These are phyloP conservation scores for Lepus timidus DNA, from an alignment of 2,113 vertebrate species.

Conservation along the genomic window DNA sequence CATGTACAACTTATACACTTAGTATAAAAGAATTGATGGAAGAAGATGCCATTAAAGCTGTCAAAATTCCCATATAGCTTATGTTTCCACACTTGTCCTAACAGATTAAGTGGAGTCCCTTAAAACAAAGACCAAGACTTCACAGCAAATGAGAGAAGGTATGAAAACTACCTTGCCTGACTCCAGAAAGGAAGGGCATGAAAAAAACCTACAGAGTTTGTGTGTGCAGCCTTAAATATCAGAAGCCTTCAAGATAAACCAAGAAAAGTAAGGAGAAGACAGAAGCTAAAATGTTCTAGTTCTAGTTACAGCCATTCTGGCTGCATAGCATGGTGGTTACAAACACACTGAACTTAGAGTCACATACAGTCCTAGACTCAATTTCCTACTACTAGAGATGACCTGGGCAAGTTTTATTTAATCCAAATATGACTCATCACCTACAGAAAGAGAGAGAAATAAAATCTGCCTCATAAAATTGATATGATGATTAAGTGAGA, in stretches of 20 bases:
- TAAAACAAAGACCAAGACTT: background rate
- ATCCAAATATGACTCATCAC: background rate
- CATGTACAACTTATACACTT: background rate
- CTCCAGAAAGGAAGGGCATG: background rate
- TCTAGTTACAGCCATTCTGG: background rate
- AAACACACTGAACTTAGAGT: background rate
- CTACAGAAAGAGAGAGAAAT: background rate
- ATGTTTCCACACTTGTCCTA: slow-evolving; percentile 1
- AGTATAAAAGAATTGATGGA: background rate
- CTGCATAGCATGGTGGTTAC: background rate
- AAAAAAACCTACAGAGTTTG: background rate
- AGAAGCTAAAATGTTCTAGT: background rate
- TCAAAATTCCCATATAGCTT: background rate
- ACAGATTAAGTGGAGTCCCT: background rate
- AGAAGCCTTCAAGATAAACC: background rate
- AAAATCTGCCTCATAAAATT: slow-evolving; percentile 15
- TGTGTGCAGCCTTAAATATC: background rate
- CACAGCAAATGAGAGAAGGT: background rate
- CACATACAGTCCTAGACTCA: background rate
- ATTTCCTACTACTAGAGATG: background rate
- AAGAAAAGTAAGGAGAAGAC: background rate
- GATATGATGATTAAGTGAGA: slow-evolving; percentile 13
- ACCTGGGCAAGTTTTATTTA: slow-evolving; percentile 28
- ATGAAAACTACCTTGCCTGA: background rate
- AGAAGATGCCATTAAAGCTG: background rate